Conservation (phyloP, 2,888 invertebrate species). For the Mechanitis messenoides region DNA sequence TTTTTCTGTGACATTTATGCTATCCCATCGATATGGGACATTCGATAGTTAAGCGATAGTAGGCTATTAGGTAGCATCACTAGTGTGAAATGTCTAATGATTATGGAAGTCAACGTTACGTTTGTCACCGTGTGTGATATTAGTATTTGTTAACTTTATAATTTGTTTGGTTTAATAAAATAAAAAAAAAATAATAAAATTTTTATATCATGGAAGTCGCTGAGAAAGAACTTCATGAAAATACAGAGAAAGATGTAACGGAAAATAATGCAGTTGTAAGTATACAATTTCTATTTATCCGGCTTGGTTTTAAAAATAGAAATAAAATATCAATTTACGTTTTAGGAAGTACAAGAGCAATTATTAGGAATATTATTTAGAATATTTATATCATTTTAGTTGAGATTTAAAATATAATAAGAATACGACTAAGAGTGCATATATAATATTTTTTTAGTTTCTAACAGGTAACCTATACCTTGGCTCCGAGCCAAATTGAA, state of each 20-base stretch:
- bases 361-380: not conserved
- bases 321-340: slow-evolving; percentile 55
- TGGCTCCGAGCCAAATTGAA: slow-evolving; percentile 57
- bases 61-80: not conserved
- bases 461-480: slow-evolving; percentile 54
- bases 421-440: slow-evolving; percentile 4
- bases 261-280: slow-evolving; percentile 50
- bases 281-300: slow-evolving; percentile 31
- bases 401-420: too few relatives aligned
- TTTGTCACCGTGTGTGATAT: slow-evolving; percentile 10
- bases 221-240: slow-evolving; percentile 53
- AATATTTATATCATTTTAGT: too few relatives aligned
- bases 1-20: too few relatives aligned
- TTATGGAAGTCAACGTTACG: not conserved
- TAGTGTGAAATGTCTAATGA: not conserved
- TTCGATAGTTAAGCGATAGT: too few relatives aligned
- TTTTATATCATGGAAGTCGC: slow-evolving; percentile 54
- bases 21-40: too few relatives aligned
- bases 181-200: slow-evolving; percentile 3
- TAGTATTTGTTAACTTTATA: slow-evolving; percentile 19
- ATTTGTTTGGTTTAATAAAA: slow-evolving; percentile 23
- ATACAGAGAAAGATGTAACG: slow-evolving; percentile 40
- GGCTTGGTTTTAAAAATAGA: slow-evolving; percentile 60
- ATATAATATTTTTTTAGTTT: slow-evolving; percentile 10
- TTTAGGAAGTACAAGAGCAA: slow-evolving; percentile 31